A percentile compares a stretch with the other conserved stretches of the same genome.
phyloP scores from a whole-genome alignment of 2,888 invertebrate species.

The Lithophane socia region DNA sequence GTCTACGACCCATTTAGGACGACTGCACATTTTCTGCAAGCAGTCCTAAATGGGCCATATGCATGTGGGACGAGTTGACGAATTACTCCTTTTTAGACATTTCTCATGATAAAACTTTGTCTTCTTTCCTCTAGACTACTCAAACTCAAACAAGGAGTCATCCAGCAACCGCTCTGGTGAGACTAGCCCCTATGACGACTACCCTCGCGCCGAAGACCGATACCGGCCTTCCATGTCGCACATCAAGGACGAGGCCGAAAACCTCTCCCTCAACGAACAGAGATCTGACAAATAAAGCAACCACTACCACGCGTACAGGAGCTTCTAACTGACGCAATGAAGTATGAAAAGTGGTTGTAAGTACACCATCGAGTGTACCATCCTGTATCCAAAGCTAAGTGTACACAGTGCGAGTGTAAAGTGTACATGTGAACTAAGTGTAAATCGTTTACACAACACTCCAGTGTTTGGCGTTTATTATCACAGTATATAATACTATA shows the following conservation, averaged over 20 bases:
- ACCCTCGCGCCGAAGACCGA: constrained; percentile 83
- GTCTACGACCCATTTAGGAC: too few relatives aligned
- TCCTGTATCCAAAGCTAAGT: constrained; percentile 24
- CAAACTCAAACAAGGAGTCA: constrained; percentile 84
- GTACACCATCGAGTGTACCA: constrained; percentile 21
- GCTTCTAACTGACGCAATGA: background rate
- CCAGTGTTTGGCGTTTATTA: constrained; percentile 68
- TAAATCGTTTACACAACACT: constrained; percentile 57
- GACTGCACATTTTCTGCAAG: too few relatives aligned
- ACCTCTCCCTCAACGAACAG: constrained; percentile 88
- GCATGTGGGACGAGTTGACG: too few relatives aligned
- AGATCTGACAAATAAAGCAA: constrained; percentile 86
- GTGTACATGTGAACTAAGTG: constrained; percentile 57
- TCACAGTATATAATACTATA: constrained; percentile 71
- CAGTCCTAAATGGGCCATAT: too few relatives aligned
- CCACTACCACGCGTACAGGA: background rate
- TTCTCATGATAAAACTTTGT: background rate
- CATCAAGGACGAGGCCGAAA: constrained; percentile 89
- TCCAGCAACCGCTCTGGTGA: constrained; percentile 86
- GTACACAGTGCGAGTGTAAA: constrained; percentile 47
- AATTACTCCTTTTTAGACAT: background rate
- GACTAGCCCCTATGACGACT: constrained; percentile 87
- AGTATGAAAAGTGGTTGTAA: background rate
- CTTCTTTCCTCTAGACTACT: constrained; percentile 75
- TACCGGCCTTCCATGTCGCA: constrained; percentile 86